Base-by-base conservation (phyloP, 2,113 vertebrate genomes). In the Otus sunia region DNA sequence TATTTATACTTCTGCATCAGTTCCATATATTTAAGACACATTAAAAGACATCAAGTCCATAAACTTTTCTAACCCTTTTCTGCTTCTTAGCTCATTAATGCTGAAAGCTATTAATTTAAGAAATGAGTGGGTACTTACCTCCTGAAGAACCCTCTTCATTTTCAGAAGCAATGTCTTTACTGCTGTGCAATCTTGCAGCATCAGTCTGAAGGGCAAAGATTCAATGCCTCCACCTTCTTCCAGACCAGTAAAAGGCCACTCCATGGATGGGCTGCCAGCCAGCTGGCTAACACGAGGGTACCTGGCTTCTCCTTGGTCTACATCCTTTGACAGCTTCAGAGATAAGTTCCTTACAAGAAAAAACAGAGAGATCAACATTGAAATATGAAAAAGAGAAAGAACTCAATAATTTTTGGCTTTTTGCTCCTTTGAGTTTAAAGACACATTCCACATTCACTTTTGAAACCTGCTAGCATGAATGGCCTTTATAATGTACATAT, bases 111-210 rank as follows among this genome's bases (percentile, higher is more conserved):
- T 55, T 55, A 90, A 88, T 86, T 50, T 93, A 88, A 86, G 20
- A 92, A 91, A 78, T 58, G 45, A 92, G 45, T 37, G 26, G 77
- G 77, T 56, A 49, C 93, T 98, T 99, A 99, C 99, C 99, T 99
- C 99, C 97, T 99, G 99, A 80, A 99, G 98, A 86, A 99, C 98
- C 91, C 99, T 98, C 94, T 99, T 99, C 98, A 99, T 98, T 96
- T 99, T 99, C 88, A 99, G 97, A 73, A 99, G 98, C 79, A 99
- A 95, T 0, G 99, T 99, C 98, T 99, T 99, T 17, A 99, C 99
- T 43, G 99, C 98, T 5, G 99, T 99, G 91, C 99, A 99, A 95
- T 99, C 99, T 88, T 99, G 99, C 89, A 99, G 97, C 99, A 99
- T 99, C 97, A 99, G 25, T 94, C 99, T 98, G 91, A 99, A 99